These are phyloP conservation scores for Alectura lathami DNA, from an alignment of 2,113 vertebrate species.

Conservation along the genomic window DNA sequence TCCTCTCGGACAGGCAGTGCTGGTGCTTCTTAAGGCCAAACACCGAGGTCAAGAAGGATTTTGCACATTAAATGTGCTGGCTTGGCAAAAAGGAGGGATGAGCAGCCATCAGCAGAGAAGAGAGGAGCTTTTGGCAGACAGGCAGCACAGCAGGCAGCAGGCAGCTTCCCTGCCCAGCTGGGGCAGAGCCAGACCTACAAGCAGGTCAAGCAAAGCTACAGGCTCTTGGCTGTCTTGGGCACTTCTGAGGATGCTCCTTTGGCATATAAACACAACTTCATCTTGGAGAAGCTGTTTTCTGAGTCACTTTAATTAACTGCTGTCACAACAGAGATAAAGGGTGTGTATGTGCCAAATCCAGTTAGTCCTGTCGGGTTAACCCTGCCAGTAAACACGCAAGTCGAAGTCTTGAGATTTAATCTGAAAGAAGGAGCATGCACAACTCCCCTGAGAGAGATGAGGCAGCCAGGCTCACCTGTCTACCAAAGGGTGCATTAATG, in stretches of 20 bases:
- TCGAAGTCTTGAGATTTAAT: not conserved
- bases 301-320: conserved; percentile 58
- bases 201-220: not conserved
- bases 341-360: conserved; percentile 51
- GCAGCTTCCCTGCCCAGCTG: not conserved
- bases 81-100: not conserved
- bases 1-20: not conserved
- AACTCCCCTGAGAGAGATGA: not conserved
- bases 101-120: not conserved
- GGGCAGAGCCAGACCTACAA: not conserved
- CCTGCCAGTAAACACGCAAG: not conserved
- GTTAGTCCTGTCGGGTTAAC: conserved; percentile 34
- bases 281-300: conserved; percentile 41
- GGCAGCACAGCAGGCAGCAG: not conserved
- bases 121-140: not conserved
- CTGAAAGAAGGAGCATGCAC: not conserved
- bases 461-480: not conserved
- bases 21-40: not conserved
- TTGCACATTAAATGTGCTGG: not conserved
- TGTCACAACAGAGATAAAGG: conserved; percentile 68
- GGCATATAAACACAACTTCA: not conserved
- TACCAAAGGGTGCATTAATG: not conserved
- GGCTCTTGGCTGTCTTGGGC: not conserved
- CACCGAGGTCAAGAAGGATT: not conserved
- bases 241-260: not conserved